Base-by-base conservation (phyloP, 2,888 invertebrate genomes). In the Strigamia crassipes region DNA sequence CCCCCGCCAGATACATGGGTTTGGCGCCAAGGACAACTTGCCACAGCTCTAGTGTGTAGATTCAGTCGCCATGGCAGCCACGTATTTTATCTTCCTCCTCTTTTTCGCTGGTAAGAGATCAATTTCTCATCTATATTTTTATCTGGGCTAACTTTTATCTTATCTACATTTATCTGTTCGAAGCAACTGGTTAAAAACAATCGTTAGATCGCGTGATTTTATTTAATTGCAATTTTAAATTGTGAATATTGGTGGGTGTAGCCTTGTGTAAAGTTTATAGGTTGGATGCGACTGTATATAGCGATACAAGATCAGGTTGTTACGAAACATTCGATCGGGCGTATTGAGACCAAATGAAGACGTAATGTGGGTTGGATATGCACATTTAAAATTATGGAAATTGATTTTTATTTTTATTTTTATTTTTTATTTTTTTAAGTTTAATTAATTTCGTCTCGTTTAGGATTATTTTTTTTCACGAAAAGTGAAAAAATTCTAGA, bases 41-140 rank as follows among this genome's bases (percentile, higher is more conserved):
- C 51, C 51, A 34, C 51, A 51, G 15, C 51, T 51, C 51, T 51
- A 51, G 51, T 51, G 51, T 51, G 51, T 51, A 51, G 51, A 51
- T 18, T 51, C 51, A 51, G 51, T 51, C 51, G 51, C 51, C 51
- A 51, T 51, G 51, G 51, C 51, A 51, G 51, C 51, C 51, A 51
- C n/a, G 51, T 51, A 51, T 51, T 51, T 51, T 51, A 51, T 51
- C 51, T 51, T 51, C 51, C 51, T 51, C 51, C 51, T 51, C 51
- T 51, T 51, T 51, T 51, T 51, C 51, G 51, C 51, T 51, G 51
- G 51, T 51, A 51, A 51, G 51, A 51, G 51, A 51, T 51, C 51
- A 51, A 51, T 51, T 51, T 51, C 51, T 51, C 51, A 51, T 51
- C 51, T 51, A 15, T n/a, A 15, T 51, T 51, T 18, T n/a, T 51